Evolutionary conservation across 2,888 invertebrate genomes (phyloP), one percentile per base, ranked within the genome.

Genomic region (Ceramica pisi): DNA sequence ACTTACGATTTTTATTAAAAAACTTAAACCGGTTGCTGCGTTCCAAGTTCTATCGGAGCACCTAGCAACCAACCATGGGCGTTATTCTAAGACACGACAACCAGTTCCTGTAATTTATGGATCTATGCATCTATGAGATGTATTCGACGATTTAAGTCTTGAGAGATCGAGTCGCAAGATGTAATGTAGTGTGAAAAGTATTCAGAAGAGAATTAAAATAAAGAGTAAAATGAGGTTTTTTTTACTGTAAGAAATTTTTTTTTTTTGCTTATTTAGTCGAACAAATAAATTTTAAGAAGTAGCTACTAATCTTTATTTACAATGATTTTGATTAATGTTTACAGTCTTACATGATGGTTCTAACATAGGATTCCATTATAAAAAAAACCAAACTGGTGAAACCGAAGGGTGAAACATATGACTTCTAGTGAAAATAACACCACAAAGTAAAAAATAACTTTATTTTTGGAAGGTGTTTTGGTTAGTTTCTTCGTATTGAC

Each of bases 61-160:
- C 83, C 67, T 75, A 77, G 75, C 78, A 80, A 84, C 81, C 46
- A 62, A 64, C 26, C 21, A 61, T 73, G 68, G 82, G 78, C 63
- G 71, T 71, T 67, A 65, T 62, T 64, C 61, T 50, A 14, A 59
- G 46, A 66, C 62, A 19, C 48, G 35, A 62, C 48, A 80, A 80
- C 80, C 80, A 68, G 80, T 80, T 80, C 55, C 50, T 55, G 31
- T 80, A 80, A 80, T 78, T 81, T 80, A 80, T 80, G 73, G 68
- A 81, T 77, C 78, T 61, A 62, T 82, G 79, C 74, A 78, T 57
- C 69, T 56, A 67, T 56, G 48, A 62, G 72, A 62, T 78, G 80
- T 81, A 59, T 77, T 53, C 78, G 51, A 78, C 57, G 57, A 56
- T 81, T 67, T 62, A 57, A 81, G 81, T 67, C 67, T 68, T 72